Conservation (phyloP, 2,113 vertebrate species). For the Crotophaga sulcirostris region DNA sequence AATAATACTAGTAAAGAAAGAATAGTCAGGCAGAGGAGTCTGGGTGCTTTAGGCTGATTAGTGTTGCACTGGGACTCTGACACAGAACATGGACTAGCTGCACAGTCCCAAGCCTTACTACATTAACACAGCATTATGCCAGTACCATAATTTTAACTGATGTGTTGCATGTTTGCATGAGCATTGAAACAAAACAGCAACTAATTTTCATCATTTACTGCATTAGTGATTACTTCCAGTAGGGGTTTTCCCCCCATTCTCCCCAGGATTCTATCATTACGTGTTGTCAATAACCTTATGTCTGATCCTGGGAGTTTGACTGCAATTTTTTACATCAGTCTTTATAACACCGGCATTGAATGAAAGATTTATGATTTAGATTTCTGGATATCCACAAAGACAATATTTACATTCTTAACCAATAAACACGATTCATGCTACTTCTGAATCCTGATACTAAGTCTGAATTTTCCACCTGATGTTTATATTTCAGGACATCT, state of each 20-base stretch:
- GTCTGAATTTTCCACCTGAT: background rate
- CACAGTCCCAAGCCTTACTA: background rate
- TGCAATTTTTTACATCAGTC: background rate
- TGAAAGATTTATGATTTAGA: background rate
- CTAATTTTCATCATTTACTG: background rate
- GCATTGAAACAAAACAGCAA: background rate
- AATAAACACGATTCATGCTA: background rate
- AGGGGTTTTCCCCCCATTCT: background rate
- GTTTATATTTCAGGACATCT: slow-evolving; percentile 27
- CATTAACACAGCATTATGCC: background rate
- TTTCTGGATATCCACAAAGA: background rate
- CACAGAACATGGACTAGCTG: rapidly evolving
- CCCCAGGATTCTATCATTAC: background rate
- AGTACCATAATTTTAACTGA: background rate
- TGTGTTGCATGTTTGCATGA: background rate
- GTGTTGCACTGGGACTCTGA: background rate
- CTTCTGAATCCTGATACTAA: background rate
- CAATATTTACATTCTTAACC: background rate
- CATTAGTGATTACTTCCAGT: background rate
- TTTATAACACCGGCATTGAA: background rate
- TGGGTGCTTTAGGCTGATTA: background rate
- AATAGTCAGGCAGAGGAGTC: background rate
- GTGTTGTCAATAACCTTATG: background rate
- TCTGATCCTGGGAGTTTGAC: background rate
- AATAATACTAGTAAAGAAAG: background rate